Evolutionary conservation across 2,113 vertebrate species (phyloP).

Genomic region (Eclectus roratus): DNA sequence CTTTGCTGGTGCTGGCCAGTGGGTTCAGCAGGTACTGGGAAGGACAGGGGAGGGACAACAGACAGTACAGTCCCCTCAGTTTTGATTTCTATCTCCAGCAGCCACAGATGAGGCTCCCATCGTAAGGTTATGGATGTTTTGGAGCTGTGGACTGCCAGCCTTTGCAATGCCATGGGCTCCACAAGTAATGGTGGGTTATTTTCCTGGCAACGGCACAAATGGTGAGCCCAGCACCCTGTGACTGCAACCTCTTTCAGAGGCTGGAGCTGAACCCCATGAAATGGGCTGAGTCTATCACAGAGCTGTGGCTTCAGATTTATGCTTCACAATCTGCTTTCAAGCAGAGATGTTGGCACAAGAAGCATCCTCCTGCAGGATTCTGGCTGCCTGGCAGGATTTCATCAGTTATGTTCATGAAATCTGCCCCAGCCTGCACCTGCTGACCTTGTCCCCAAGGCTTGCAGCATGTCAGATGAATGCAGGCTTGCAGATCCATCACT

Average conservation of each 20-base stretch:
- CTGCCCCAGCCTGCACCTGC: background rate
- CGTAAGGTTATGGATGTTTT: background rate
- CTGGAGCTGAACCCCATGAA: background rate
- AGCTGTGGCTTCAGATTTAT: background rate
- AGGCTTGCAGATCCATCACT: background rate
- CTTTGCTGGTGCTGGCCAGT: background rate
- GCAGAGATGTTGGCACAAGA: background rate
- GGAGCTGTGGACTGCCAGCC: background rate
- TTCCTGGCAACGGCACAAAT: background rate
- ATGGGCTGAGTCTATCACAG: background rate
- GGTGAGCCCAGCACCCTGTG: background rate
- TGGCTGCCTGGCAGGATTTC: conserved; percentile 16
- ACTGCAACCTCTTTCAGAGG: background rate
- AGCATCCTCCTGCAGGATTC: background rate
- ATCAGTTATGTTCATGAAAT: background rate
- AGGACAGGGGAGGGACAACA: background rate
- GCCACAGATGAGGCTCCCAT: background rate
- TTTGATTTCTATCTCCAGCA: background rate
- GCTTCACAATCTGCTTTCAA: background rate
- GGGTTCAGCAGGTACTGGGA: background rate
- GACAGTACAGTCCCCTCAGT: accelerated
- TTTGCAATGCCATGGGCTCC: background rate
- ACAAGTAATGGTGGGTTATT: background rate
- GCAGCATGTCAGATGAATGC: background rate
- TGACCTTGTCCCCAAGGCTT: background rate